Conservation (phyloP, 2,888 invertebrate genomes). For the Scaptomyza parva region DNA sequence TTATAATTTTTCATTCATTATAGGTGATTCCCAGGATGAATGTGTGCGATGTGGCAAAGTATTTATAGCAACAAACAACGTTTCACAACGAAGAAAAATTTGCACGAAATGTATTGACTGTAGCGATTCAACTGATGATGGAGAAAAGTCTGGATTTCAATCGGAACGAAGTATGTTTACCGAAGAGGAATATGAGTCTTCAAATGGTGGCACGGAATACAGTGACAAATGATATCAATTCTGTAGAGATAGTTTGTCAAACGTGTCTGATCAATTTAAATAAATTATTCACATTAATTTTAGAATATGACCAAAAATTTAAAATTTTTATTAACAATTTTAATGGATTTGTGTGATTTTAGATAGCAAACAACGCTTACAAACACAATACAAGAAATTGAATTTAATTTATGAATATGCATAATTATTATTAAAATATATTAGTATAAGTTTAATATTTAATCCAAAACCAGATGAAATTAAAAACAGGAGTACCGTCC, state of each 20-base stretch:
- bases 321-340: constrained; percentile 44
- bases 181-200: constrained; percentile 81
- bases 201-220: constrained; percentile 81
- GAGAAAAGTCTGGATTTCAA: constrained; percentile 74
- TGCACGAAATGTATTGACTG: constrained; percentile 81
- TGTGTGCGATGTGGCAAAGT: constrained; percentile 87
- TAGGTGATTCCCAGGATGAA: constrained; percentile 87
- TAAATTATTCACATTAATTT: constrained; percentile 45
- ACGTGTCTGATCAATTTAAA: constrained; percentile 34
- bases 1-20: constrained; percentile 58
- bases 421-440: constrained; percentile 11
- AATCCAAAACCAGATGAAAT: constrained; percentile 15
- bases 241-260: constrained; percentile 32
- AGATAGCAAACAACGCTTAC: constrained; percentile 45
- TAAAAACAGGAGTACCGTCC: constrained; percentile 9
- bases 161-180: constrained; percentile 81
- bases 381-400: constrained; percentile 34
- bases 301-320: constrained; percentile 56
- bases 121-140: constrained; percentile 68
- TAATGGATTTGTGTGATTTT: constrained; percentile 43
- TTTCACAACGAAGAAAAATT: constrained; percentile 79
- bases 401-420: constrained; percentile 42
- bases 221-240: constrained; percentile 69
- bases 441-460: constrained; percentile 11
- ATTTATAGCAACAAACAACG: constrained; percentile 83